phyloP scores from a whole-genome alignment of 2,888 invertebrate species.

The Tenthredo scrophulariae region DNA sequence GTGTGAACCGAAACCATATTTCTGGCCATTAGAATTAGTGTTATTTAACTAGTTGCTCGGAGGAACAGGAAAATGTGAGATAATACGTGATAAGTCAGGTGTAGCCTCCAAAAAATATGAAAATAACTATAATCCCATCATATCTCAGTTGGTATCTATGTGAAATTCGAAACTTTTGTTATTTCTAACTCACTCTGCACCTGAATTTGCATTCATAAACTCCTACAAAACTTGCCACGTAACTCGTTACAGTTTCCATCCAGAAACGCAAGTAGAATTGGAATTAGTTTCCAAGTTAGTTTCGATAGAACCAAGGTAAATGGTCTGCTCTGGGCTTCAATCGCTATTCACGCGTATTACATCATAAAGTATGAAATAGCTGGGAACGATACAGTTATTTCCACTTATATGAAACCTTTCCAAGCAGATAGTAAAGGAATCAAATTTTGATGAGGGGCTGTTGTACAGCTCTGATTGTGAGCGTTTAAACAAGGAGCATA shows the following conservation, averaged over 20 bases:
- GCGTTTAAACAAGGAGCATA: not conserved
- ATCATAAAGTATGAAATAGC: constrained; percentile 19
- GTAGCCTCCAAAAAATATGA: not conserved
- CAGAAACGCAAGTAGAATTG: constrained; percentile 45
- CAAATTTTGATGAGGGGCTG: not conserved
- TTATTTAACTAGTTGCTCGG: not conserved
- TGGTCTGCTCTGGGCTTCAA: constrained; percentile 5
- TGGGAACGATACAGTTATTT: constrained; percentile 5
- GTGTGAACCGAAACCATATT: not conserved
- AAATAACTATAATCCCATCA: constrained; percentile 5
- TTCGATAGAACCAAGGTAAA: constrained; percentile 32
- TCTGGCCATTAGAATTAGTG: not conserved
- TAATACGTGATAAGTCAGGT: not conserved
- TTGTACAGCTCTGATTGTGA: not conserved
- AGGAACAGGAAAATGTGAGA: not conserved
- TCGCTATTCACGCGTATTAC: constrained; percentile 11
- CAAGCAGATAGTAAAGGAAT: not conserved
- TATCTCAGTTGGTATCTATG: constrained; percentile 23
- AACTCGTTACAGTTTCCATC: constrained; percentile 48
- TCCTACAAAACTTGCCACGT: constrained; percentile 47
- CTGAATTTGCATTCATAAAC: constrained; percentile 51
- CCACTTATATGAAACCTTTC: not conserved
- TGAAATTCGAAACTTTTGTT: constrained; percentile 40
- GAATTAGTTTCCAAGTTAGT: constrained; percentile 49
- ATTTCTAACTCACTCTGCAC: constrained; percentile 40